Evolutionary conservation across 2,113 vertebrate species (phyloP).

Genomic region (Oreochromis spilurus): DNA sequence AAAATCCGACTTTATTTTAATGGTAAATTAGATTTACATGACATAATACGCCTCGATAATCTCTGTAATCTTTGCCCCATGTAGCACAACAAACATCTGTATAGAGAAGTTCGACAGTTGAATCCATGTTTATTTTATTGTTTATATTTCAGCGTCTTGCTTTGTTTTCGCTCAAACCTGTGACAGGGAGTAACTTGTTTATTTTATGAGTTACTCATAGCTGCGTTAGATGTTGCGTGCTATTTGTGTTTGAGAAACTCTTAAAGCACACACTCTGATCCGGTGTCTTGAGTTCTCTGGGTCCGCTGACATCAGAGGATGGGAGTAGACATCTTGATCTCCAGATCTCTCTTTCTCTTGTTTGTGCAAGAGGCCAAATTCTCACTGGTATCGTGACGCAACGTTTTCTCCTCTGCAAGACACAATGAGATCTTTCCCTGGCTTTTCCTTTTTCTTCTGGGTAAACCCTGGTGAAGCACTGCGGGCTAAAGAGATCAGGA

Average conservation of each 20-base stretch:
- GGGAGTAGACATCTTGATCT: constrained; percentile 47
- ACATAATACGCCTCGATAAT: neutral
- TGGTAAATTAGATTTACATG: neutral
- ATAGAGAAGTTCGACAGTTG: neutral
- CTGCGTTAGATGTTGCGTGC: neutral
- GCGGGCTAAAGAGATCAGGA: neutral
- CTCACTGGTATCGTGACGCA: constrained; percentile 10
- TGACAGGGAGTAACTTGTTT: neutral
- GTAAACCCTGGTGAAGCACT: neutral
- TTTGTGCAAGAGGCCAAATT: constrained; percentile 37
- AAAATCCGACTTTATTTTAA: neutral
- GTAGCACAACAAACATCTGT: neutral
- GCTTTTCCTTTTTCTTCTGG: neutral
- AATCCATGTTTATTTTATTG: neutral
- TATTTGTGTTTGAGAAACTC: neutral
- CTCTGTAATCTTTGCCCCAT: neutral
- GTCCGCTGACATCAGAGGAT: constrained; percentile 26
- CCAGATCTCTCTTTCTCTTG: constrained; percentile 27
- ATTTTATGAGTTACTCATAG: neutral
- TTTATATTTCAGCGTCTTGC: neutral
- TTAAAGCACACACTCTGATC: neutral
- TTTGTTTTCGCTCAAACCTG: neutral
- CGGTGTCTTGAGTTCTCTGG: neutral
- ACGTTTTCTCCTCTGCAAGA: neutral
- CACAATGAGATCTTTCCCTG: constrained; percentile 32